Conservation (phyloP, 2,113 vertebrate species). For the Myotis brandtii region DNA sequence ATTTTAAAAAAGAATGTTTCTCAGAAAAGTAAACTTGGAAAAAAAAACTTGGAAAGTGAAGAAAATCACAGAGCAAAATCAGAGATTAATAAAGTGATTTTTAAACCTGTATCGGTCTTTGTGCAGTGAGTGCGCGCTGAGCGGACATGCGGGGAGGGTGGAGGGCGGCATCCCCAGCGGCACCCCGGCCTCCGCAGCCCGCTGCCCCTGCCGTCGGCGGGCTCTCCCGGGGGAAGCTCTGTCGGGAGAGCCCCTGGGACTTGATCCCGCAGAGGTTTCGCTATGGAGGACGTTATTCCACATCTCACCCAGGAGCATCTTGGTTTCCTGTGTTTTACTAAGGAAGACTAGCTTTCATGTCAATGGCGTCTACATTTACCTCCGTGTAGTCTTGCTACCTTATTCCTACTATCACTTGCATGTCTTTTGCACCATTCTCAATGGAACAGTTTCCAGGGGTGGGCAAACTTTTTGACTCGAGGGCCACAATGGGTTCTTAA, state of each 20-base stretch:
- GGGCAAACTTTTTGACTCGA: too few relatives aligned
- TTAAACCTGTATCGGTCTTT: not conserved
- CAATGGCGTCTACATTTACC: not conserved
- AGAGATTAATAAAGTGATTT: not conserved
- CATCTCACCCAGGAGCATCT: not conserved
- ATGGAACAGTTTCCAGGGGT: not conserved
- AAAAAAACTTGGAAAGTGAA: not conserved
- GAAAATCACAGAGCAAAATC: not conserved
- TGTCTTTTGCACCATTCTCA: not conserved
- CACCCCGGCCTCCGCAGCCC: too few relatives aligned
- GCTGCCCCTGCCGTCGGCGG: too few relatives aligned
- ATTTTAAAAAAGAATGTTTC: not conserved
- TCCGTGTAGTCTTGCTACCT: not conserved
- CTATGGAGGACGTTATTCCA: not conserved
- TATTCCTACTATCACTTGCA: not conserved
- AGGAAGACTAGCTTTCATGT: not conserved
- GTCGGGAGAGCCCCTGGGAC: not conserved
- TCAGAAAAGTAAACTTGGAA: slow-evolving; percentile 22
- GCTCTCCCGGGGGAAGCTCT: too few relatives aligned
- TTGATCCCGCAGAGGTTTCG: not conserved
- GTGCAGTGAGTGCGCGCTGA: too few relatives aligned
- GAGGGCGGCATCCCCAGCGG: too few relatives aligned
- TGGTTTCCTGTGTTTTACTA: not conserved
- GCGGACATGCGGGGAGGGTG: too few relatives aligned
- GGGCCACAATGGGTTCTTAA: too few relatives aligned